Conservation (phyloP, 2,113 vertebrate genomes). For the Ceuthmochares aereus region DNA sequence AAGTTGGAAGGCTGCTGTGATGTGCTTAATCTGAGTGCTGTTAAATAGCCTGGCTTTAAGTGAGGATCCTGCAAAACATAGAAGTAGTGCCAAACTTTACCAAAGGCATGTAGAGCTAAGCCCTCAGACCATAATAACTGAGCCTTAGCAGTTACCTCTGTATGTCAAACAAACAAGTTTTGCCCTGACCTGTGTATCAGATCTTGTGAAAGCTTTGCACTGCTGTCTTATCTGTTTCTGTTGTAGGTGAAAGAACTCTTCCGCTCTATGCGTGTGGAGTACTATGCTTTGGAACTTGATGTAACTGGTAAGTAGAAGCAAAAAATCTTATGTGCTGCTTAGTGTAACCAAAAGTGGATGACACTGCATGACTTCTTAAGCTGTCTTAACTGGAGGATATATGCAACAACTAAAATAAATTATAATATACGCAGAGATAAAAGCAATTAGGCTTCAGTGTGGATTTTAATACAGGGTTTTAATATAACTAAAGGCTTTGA, state of each 20-base stretch:
- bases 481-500: neutral
- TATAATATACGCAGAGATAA: neutral
- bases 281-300: constrained; percentile 87
- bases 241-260: constrained; percentile 94
- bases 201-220: neutral
- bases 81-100: neutral
- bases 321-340: neutral
- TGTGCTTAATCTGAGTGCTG: neutral
- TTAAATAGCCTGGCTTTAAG: neutral
- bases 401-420: neutral
- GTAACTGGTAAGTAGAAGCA: constrained; percentile 82
- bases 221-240: neutral
- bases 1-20: neutral
- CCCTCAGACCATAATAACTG: neutral
- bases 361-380: neutral
- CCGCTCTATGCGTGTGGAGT: constrained; percentile 83
- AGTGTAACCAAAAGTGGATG: neutral
- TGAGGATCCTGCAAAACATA: fast-evolving
- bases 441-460: neutral
- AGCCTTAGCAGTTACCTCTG: neutral
- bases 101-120: neutral
- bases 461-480: neutral
- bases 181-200: neutral
- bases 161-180: neutral
- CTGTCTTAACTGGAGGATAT: neutral